Conservation (phyloP, 1,140 invertebrate species). For the Drosophila ohnishii region DNA sequence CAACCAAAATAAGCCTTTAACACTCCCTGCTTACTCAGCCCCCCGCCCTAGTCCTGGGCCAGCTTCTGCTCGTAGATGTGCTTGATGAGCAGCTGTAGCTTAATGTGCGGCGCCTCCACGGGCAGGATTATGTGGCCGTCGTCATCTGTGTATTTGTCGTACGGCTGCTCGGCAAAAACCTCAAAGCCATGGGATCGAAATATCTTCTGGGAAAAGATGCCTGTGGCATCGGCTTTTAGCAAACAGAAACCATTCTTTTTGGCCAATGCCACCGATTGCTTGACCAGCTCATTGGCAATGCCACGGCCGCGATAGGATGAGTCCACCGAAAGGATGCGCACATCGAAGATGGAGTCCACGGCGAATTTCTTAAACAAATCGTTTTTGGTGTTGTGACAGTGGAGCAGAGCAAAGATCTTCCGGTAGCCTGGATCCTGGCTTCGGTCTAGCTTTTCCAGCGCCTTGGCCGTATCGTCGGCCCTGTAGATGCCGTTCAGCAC, state of each 20-base stretch:
- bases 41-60: not conserved
- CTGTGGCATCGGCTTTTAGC: constrained; percentile 91
- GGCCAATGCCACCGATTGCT: constrained; percentile 87
- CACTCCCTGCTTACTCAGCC: too few species aligned
- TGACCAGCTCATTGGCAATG: constrained; percentile 88
- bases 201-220: constrained; percentile 90
- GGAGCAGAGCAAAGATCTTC: constrained; percentile 87
- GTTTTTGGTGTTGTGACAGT: constrained; percentile 86
- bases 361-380: constrained; percentile 87
- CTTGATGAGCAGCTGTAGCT: constrained; percentile 86
- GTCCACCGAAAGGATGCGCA: constrained; percentile 90
- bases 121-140: constrained; percentile 85
- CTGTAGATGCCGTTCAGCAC: constrained; percentile 86
- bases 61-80: constrained; percentile 18
- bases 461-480: constrained; percentile 85
- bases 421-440: constrained; percentile 86
- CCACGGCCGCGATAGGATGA: constrained; percentile 87
- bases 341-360: constrained; percentile 90
- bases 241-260: constrained; percentile 87
- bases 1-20: not conserved
- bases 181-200: constrained; percentile 87
- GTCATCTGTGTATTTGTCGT: constrained; percentile 86
- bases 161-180: constrained; percentile 86
- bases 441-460: constrained; percentile 85
- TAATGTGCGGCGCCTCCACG: constrained; percentile 85